Evolutionary conservation across 1,140 invertebrate species (phyloP), one percentile per base, ranked within the genome.

Genomic region (Thalassaphorura encarpata): DNA sequence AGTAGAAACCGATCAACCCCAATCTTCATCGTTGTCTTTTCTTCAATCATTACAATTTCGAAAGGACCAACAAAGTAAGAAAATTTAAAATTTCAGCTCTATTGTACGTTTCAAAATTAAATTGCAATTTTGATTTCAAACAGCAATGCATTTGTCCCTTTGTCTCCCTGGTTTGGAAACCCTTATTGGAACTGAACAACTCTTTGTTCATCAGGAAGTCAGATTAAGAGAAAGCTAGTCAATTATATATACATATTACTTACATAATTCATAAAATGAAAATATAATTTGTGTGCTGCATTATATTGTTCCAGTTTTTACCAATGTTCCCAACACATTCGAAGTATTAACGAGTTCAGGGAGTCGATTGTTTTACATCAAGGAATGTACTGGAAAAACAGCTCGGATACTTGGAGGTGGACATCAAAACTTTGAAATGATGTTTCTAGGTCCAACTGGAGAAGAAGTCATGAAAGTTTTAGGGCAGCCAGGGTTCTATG

Each of bases 161-260:
- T 92, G 84, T 76, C 89, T 85, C 50, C 85, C 81, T 67, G 91
- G 89, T 61, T 83, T 95, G 77, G 89, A 91, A 77, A 94, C 89
- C 78, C 83, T 94, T 75, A 86, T 84, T 70, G 80, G 78, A 79
- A 82, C 93, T 79, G 89, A 94, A 72, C 83, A 89, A 66, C 74
- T 95, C 45, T 75, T 92, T 50, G 78, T 95, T 46, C 83, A 91
- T 67, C 89, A 92, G 71, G 86, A 89, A 74, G 78, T 88, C 11
- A 87, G 92, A 69, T 62, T 87, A 6, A 66, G 90, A 21, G 87
- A 93, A 79, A 79, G 81, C 83, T 73, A 53, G 62, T 19, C 13
- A 51, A 51, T 4, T 11, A 8, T 13, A 21, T 8, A 13, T 18
- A 27, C 46, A 8, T 5, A 18, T 8, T 18, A 13, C 13, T 19